Conservation (phyloP, 2,888 invertebrate genomes). For the Notodonta ziczac region DNA sequence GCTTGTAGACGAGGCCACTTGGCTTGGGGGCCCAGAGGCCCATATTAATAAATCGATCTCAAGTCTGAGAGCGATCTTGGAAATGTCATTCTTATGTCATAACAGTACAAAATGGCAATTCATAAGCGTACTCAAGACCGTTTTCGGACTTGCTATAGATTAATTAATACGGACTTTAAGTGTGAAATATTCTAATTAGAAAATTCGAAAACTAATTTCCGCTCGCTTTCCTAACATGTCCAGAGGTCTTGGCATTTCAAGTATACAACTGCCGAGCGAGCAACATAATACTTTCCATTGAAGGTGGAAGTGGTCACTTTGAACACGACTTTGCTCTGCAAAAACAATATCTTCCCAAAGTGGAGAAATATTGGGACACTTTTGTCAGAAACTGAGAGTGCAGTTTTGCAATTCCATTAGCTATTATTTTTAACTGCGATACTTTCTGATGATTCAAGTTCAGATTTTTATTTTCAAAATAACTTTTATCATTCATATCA, state of each 20-base stretch:
- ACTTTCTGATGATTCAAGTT: background rate
- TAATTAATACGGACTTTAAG: too few species aligned
- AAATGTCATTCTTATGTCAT: too few species aligned
- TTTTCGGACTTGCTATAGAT: too few species aligned
- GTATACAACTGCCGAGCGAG: conserved; percentile 63
- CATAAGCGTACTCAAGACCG: too few species aligned
- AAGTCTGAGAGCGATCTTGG: too few species aligned
- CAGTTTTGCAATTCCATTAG: conserved; percentile 35
- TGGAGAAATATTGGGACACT: conserved; percentile 48
- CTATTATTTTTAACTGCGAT: conserved; percentile 18
- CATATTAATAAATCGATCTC: too few species aligned
- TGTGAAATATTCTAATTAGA: too few species aligned
- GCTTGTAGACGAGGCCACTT: too few species aligned
- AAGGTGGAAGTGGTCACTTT: conserved; percentile 64
- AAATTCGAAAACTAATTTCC: conserved; percentile 5
- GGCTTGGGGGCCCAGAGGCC: too few species aligned
- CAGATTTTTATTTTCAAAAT: background rate
- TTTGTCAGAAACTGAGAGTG: conserved; percentile 35
- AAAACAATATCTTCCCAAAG: conserved; percentile 49
- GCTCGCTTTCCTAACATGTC: conserved; percentile 25
- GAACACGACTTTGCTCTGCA: conserved; percentile 48
- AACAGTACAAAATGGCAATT: too few species aligned
- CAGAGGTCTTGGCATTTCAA: conserved; percentile 47
- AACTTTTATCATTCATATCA: background rate
- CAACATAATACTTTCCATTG: conserved; percentile 64